Percentiles rank a stretch among this genome's conserved stretches.
Conservation (phyloP, 1,140 invertebrate species). For the Pteromalus puparum region DNA sequence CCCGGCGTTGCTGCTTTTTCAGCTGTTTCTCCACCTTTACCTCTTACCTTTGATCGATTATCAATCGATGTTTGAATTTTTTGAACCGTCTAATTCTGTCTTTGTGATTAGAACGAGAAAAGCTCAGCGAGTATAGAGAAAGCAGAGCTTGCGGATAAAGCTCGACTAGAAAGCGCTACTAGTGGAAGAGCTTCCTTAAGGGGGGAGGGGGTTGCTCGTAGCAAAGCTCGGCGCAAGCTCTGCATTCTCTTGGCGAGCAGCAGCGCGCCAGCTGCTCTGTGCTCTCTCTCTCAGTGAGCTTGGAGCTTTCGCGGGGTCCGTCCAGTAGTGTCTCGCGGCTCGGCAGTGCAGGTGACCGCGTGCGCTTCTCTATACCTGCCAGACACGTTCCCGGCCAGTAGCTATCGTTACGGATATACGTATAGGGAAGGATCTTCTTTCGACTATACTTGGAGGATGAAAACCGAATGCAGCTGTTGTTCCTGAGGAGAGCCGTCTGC, state of each 20-base stretch:
- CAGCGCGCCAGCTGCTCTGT: constrained; percentile 15
- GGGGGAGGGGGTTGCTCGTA: background rate
- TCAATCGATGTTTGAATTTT: background rate
- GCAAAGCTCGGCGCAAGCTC: constrained; percentile 57
- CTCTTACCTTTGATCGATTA: background rate
- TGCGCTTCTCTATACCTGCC: background rate
- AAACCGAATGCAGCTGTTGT: too few relatives aligned
- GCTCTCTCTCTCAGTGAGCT: constrained; percentile 57
- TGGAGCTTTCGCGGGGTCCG: constrained; percentile 55
- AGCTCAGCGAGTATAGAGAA: background rate
- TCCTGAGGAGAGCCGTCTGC: too few relatives aligned
- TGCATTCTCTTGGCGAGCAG: background rate
- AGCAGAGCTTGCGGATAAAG: background rate
- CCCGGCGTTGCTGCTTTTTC: background rate
- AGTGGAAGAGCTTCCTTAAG: background rate
- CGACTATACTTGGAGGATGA: too few relatives aligned
- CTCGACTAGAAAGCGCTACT: background rate
- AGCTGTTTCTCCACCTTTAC: background rate
- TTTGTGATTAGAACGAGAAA: background rate
- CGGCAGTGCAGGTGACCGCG: background rate
- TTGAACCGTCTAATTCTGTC: too few relatives aligned
- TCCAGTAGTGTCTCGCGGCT: background rate
- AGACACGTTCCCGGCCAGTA: background rate
- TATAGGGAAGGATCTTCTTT: too few relatives aligned
- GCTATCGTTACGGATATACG: too few relatives aligned